These are phyloP conservation scores for Bacillus rossius DNA, from an alignment of 1,140 invertebrate species.

Conservation along the genomic window DNA sequence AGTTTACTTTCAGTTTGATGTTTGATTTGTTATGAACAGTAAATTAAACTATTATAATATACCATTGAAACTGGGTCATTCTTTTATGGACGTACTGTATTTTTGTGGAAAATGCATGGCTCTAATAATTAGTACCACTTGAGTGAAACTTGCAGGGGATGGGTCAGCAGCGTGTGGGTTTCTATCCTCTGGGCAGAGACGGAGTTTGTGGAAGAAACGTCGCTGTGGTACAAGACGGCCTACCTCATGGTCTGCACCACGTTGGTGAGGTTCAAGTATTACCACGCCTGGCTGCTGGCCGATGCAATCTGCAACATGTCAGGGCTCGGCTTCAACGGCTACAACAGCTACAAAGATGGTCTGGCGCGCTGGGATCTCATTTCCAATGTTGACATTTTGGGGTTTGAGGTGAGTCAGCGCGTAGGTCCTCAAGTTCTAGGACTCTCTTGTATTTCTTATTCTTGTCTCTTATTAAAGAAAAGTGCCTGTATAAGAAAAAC, in stretches of 20 bases:
- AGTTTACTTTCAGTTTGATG: not conserved
- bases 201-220: conserved; percentile 57
- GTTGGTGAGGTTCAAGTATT: conserved; percentile 86
- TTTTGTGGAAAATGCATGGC: too few relatives aligned
- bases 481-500: too few relatives aligned
- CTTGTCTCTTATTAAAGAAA: too few relatives aligned
- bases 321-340: conserved; percentile 88
- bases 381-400: conserved; percentile 83
- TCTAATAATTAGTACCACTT: too few relatives aligned
- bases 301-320: conserved; percentile 93
- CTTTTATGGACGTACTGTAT: too few relatives aligned
- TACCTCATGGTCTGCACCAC: conserved; percentile 75
- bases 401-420: conserved; percentile 90
- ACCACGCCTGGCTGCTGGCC: conserved; percentile 92
- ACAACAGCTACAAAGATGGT: conserved; percentile 64
- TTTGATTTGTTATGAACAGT: too few relatives aligned
- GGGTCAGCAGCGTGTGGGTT: too few relatives aligned
- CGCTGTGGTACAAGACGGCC: conserved; percentile 59
- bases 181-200: conserved; percentile 47
- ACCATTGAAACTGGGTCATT: too few relatives aligned
- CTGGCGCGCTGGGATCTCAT: conserved; percentile 77
- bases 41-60: too few relatives aligned
- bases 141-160: too few relatives aligned
- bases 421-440: too few relatives aligned
- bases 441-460: too few relatives aligned